A percentile compares a stretch with the other conserved stretches of the same genome.
Conservation (phyloP, 1,140 invertebrate species). For the Drosophila virilis region DNA sequence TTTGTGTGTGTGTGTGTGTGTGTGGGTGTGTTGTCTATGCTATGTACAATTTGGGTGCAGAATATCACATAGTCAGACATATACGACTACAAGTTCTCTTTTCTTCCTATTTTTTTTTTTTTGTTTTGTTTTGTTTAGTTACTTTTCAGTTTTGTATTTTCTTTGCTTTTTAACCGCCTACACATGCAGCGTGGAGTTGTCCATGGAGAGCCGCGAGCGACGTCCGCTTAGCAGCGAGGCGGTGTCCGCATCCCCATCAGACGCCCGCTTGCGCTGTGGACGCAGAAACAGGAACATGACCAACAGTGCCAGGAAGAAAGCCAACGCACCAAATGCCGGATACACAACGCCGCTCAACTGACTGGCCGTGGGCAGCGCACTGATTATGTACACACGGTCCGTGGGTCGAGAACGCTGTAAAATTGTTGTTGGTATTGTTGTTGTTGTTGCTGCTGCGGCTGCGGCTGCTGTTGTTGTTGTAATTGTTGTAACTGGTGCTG, state of each 20-base stretch:
- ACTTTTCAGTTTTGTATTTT: not conserved
- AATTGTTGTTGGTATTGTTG: not conserved
- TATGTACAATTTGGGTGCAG: constrained; percentile 69
- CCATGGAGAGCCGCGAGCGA: constrained; percentile 53
- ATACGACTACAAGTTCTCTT: constrained; percentile 73
- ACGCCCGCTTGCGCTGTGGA: constrained; percentile 65
- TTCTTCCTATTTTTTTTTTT: constrained; percentile 25
- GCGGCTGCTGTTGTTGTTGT: not conserved
- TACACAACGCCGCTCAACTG: constrained; percentile 69
- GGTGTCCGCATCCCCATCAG: constrained; percentile 52
- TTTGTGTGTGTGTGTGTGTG: constrained; percentile 14
- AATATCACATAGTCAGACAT: constrained; percentile 80
- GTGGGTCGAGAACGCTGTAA: constrained; percentile 43
- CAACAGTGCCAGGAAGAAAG: constrained; percentile 68
- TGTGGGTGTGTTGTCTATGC: constrained; percentile 23
- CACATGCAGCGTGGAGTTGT: constrained; percentile 69
- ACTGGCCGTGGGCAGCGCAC: constrained; percentile 66
- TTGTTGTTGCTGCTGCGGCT: not conserved
- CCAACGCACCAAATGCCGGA: constrained; percentile 69
- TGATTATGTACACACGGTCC: constrained; percentile 74
- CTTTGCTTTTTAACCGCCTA: constrained; percentile 19
- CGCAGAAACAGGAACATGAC: constrained; percentile 76
- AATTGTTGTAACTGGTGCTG: not conserved
- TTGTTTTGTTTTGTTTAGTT: constrained; percentile 2
- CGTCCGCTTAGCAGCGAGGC: constrained; percentile 57